These are phyloP conservation scores for Molossus alvarezi DNA, from an alignment of 2,797 vertebrate species.

Conservation along the genomic window DNA sequence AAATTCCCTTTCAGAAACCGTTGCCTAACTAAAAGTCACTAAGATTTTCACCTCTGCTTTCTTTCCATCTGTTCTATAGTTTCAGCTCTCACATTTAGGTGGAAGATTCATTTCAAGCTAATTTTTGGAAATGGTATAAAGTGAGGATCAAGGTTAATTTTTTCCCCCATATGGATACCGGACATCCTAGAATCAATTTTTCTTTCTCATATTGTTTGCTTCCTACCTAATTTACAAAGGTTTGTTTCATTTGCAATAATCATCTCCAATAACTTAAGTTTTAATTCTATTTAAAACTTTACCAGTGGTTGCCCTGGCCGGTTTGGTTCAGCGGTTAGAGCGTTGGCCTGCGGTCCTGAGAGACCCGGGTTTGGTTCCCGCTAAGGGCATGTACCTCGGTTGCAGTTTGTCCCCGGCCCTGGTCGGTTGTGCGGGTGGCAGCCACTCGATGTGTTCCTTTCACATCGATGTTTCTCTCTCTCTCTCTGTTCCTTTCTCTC, in stretches of 20 bases:
- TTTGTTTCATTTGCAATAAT: constrained; percentile 1
- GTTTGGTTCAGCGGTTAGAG: no score
- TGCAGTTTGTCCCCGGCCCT: no score
- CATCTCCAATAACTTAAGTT: neutral
- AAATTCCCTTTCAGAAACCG: neutral
- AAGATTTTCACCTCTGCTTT: neutral
- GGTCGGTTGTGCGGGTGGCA: no score
- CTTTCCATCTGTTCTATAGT: neutral
- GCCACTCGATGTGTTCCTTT: no score
- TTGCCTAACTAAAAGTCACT: neutral
- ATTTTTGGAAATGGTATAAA: neutral
- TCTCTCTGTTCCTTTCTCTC: no score
- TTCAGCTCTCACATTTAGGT: neutral
- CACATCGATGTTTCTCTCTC: no score
- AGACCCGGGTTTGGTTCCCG: no score
- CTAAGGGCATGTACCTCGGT: no score
- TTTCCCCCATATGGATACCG: neutral
- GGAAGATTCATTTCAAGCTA: neutral
- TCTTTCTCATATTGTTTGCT: constrained; percentile 6
- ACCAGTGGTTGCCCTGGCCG: neutral
- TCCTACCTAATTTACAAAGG: neutral
- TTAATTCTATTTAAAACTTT: neutral
- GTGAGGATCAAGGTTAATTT: neutral
- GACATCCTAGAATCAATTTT: neutral
- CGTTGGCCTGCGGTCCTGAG: no score